Conservation (phyloP, 2,888 invertebrate genomes). For the Sminthurinus aureus region DNA sequence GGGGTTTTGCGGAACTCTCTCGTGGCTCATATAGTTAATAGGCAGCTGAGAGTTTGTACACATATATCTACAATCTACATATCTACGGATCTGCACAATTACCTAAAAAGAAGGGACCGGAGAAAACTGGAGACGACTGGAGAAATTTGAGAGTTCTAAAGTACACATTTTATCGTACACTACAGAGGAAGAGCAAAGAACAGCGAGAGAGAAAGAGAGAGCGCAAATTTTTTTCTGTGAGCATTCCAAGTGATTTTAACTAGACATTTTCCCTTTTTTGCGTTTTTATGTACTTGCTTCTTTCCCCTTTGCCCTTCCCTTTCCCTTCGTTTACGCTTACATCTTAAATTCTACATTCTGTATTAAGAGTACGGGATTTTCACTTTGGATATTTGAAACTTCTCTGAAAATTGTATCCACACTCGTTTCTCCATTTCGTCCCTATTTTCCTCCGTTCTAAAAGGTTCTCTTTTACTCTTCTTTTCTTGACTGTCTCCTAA, state of each 20-base stretch:
- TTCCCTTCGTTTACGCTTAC: background rate
- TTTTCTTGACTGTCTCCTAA: conserved; percentile 21
- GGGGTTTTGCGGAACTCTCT: conserved; percentile 21
- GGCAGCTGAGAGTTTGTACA: conserved; percentile 21
- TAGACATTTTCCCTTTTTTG: conserved; percentile 17
- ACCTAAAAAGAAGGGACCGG: background rate
- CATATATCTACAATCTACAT: background rate
- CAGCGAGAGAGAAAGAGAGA: background rate
- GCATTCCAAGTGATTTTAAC: conserved; percentile 30
- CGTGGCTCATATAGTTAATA: conserved; percentile 20
- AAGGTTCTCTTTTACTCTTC: conserved; percentile 20
- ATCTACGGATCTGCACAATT: background rate
- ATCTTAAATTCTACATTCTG: background rate
- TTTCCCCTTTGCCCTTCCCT: background rate
- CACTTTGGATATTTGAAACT: background rate
- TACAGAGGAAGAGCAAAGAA: too few species aligned
- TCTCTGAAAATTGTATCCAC: background rate
- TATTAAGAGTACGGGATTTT: background rate
- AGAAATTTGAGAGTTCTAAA: conserved; percentile 26
- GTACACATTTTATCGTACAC: conserved; percentile 31
- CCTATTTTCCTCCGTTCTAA: conserved; percentile 13
- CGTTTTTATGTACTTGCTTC: background rate
- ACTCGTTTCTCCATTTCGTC: background rate
- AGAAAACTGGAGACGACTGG: background rate
- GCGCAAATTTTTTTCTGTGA: conserved; percentile 6